Evolutionary conservation across 2,113 vertebrate species (phyloP), one percentile per base, ranked within the genome.

Genomic region (Aspiorhynchus laticeps): DNA sequence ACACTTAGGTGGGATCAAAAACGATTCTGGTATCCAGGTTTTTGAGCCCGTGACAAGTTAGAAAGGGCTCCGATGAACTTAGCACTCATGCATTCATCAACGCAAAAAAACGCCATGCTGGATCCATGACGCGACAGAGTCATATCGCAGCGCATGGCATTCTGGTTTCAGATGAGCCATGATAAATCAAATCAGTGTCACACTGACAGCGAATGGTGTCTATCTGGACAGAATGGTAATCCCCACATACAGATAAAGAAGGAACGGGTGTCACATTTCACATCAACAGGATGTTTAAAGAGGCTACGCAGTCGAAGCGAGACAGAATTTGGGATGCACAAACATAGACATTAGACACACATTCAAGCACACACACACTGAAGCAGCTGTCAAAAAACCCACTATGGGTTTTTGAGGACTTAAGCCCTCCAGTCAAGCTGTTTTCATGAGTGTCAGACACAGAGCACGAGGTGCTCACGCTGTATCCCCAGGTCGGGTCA

Each of bases 391-490:
- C 90, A 91, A 84, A 87, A 73, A 87, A 87, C 88, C 90, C 90
- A 91, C 31, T 88, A 86, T 85, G 85, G 86, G 86, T 89, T 78
- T 85, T 75, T n/a, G 80, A 83, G 83, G 90, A 89, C 86, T 91
- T 91, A 91, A 93, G 85, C 89, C 88, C 77, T 88, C 85, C 90
- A 89, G 87, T 90, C 91, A 87, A 88, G 90, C 91, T 90, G 90
- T 90, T 92, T 88, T 88, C 88, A 63, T 87, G 86, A 76, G 85
- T 87, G 84, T 84, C 86, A 67, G 82, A 84, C 81, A 88, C 48
- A 73, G 67, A 85, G 67, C 71, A 24, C 33, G 33, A 76, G 82
- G 46, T 88, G 53, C 48, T 56, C 79, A 21, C 43, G 80, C 79
- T 83, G 24, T 74, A 86, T 84, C 86, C 73, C 10, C 41, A 83